Conservation (phyloP, 2,888 invertebrate genomes). For the Idaea dimidiata region DNA sequence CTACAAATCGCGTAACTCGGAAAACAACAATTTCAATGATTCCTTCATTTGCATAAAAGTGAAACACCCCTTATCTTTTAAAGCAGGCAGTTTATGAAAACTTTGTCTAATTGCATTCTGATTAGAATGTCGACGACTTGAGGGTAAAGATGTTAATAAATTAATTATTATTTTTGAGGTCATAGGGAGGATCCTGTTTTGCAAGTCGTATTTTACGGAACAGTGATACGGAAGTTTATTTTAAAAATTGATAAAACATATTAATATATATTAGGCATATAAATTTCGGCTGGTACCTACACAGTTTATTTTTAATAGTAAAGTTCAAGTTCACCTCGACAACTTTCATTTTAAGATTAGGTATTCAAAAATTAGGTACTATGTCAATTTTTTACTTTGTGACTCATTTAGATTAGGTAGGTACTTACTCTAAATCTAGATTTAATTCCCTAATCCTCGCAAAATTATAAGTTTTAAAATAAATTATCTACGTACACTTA, state of each 20-base stretch:
- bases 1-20: constrained; percentile 41
- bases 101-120: constrained; percentile 72
- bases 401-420: not conserved
- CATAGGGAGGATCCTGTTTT: constrained; percentile 37
- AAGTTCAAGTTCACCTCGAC: not conserved
- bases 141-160: constrained; percentile 12
- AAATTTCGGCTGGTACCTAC: not conserved
- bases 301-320: not conserved
- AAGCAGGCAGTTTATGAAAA: constrained; percentile 73
- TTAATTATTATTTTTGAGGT: constrained; percentile 61
- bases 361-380: not conserved
- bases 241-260: not conserved
- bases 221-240: not conserved
- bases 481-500: not conserved
- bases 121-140: constrained; percentile 44
- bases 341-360: not conserved
- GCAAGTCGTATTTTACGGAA: not conserved
- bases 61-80: constrained; percentile 67
- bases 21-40: constrained; percentile 51
- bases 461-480: not conserved
- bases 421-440: not conserved
- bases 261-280: not conserved
- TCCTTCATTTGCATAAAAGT: constrained; percentile 71
- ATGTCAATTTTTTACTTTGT: not conserved
- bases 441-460: not conserved